Percentiles rank a stretch among this genome's conserved stretches.
Conservation (phyloP, 2,113 vertebrate genomes). For the Protobothrops mucrosquamatus region DNA sequence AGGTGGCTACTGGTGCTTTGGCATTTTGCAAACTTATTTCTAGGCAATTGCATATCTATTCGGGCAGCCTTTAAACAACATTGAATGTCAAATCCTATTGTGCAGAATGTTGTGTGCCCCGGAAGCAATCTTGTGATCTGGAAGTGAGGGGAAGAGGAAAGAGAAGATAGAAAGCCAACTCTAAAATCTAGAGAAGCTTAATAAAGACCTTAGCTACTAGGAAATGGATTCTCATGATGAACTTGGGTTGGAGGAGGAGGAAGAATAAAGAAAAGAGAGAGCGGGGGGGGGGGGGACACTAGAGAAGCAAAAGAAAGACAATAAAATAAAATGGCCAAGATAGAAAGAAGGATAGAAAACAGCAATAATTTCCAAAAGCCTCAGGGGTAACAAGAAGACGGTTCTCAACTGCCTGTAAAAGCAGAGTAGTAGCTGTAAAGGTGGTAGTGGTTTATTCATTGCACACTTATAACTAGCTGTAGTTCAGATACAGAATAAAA, state of each 20-base stretch:
- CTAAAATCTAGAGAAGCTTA: background rate
- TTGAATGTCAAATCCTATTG: background rate
- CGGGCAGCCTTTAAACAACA: background rate
- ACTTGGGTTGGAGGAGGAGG: background rate
- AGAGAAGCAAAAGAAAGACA: background rate
- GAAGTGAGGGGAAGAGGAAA: background rate
- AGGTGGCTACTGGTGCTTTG: background rate
- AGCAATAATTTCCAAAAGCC: background rate
- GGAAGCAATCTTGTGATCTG: background rate
- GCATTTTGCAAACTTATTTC: background rate
- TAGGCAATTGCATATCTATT: background rate
- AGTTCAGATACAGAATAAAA: background rate
- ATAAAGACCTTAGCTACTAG: background rate
- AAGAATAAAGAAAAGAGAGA: background rate
- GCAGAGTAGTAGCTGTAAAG: background rate
- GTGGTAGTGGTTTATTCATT: background rate
- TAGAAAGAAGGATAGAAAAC: background rate
- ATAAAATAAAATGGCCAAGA: background rate
- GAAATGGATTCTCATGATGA: background rate
- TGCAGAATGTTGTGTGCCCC: background rate
- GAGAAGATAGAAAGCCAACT: background rate
- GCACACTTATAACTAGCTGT: background rate
- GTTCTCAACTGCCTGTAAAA: background rate
- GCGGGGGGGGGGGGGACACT: rapidly evolving
- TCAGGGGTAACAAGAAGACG: background rate